These are phyloP conservation scores for Epizoanthus ramosus DNA, from an alignment of 92 coral and sea anemone genomes.

Conservation along the genomic window DNA sequence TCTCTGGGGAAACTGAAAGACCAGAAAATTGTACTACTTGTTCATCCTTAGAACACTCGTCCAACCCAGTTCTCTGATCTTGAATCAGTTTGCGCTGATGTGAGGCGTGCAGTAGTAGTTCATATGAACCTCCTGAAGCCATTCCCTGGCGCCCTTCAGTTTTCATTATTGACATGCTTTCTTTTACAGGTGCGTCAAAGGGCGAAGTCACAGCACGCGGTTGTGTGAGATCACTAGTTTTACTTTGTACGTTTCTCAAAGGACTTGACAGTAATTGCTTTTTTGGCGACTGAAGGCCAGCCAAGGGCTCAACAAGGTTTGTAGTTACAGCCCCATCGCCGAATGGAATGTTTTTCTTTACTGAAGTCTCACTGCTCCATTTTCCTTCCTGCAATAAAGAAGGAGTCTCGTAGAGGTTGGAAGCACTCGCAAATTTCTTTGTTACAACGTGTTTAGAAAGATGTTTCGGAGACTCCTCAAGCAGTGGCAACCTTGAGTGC, in stretches of 20 bases:
- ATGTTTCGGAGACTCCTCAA: background rate
- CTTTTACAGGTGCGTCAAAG: conserved; percentile 29
- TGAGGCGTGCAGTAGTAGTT: background rate
- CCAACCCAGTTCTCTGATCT: background rate
- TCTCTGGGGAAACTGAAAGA: conserved; percentile 23
- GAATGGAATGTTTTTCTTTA: background rate
- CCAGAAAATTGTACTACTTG: background rate
- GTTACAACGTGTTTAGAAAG: background rate
- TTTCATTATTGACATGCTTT: background rate
- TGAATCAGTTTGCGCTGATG: background rate
- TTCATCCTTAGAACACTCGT: background rate
- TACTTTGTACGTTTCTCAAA: conserved; percentile 3
- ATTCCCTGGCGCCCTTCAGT: background rate
- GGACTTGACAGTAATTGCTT: conserved; percentile 20
- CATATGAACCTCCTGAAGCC: background rate
- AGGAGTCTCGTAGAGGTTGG: background rate
- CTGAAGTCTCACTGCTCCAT: conserved; percentile 39
- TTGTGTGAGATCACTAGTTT: background rate
- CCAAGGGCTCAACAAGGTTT: conserved; percentile 30
- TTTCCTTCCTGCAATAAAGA: conserved; percentile 21
- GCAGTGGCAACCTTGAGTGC: background rate
- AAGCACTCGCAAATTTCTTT: conserved; percentile 10
- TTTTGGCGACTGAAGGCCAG: conserved; percentile 39
- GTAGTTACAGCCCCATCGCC: background rate
- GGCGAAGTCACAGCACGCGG: background rate